Conservation (phyloP, 1,140 invertebrate genomes). For the Drosophila littoralis region DNA sequence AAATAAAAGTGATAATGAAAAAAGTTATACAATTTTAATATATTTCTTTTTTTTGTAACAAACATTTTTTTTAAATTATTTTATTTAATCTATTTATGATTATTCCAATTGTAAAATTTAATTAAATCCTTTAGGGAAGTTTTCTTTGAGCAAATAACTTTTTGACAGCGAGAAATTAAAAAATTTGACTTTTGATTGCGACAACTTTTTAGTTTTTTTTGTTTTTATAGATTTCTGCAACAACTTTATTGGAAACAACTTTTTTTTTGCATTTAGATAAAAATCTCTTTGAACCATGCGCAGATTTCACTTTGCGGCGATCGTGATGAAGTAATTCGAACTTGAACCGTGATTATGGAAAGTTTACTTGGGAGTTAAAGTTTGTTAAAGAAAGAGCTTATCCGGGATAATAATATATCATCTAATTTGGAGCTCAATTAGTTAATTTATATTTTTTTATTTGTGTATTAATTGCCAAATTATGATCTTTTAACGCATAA, state of each 20-base stretch:
- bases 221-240: neutral
- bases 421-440: neutral
- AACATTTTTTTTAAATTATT: too few species aligned
- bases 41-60: too few species aligned
- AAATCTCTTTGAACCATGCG: slow-evolving; percentile 26
- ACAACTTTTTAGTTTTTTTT: neutral
- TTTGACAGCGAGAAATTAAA: too few species aligned
- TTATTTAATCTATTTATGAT: too few species aligned
- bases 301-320: slow-evolving; percentile 35
- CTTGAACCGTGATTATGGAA: slow-evolving; percentile 24
- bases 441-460: neutral
- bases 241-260: neutral
- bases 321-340: slow-evolving; percentile 50
- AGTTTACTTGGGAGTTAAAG: slow-evolving; percentile 8
- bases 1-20: too few species aligned
- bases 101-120: too few species aligned
- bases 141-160: too few species aligned
- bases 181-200: too few species aligned
- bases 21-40: too few species aligned
- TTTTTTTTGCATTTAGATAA: slow-evolving; percentile 13
- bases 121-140: too few species aligned
- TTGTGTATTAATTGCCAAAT: slow-evolving; percentile 6
- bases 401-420: neutral
- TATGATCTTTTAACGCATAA: slow-evolving; percentile 21
- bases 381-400: neutral